Evolutionary conservation across 2,888 invertebrate genomes (phyloP), one percentile per base, ranked within the genome.

Genomic region (Rosalia funebris): DNA sequence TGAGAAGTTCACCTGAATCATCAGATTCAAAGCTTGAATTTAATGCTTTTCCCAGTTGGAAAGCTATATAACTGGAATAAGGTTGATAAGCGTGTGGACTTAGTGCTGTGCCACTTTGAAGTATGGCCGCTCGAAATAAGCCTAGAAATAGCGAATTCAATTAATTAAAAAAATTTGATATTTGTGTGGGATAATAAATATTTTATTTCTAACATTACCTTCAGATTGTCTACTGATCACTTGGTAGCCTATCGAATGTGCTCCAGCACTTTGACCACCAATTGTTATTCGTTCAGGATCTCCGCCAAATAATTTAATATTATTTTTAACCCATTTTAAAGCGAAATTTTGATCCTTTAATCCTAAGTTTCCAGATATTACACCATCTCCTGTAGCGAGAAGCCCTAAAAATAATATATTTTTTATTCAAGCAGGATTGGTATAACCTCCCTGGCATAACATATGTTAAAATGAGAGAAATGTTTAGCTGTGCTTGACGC

Each of bases 321-420:
- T 89, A 44, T 84, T 78, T 52, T 86, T 85, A 0, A 90, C 80
- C 91, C 91, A 92, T 66, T 85, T 84, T 36, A 92, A 76, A 0
- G 90, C 91, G 63, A 88, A 82, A 19, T 83, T 82, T 79, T 91
- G 91, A 82, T 91, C 91, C 73, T 91, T 91, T 25, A 91, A 74
- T 0, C 91, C 91, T 69, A 86, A 86, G 76, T 91, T 91, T 1
- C 89, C 89, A 0, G 91, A 87, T 0, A 89, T 82, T 0, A 84
- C 74, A 0, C 85, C 84, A 68, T 91, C 91, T 10, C 87, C 90
- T 0, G 91, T 90, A 71, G 89, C 90, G 0, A 46, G 25, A 15
- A 46, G 25, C 9, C 46, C 46, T 46, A 11, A 25, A 25, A 25
- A 20, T 15, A 5, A 25, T 25, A 25, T 9, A 25, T 25, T 25